Evolutionary conservation across 1,140 invertebrate genomes (phyloP).

Genomic region (Fopius arisanus): DNA sequence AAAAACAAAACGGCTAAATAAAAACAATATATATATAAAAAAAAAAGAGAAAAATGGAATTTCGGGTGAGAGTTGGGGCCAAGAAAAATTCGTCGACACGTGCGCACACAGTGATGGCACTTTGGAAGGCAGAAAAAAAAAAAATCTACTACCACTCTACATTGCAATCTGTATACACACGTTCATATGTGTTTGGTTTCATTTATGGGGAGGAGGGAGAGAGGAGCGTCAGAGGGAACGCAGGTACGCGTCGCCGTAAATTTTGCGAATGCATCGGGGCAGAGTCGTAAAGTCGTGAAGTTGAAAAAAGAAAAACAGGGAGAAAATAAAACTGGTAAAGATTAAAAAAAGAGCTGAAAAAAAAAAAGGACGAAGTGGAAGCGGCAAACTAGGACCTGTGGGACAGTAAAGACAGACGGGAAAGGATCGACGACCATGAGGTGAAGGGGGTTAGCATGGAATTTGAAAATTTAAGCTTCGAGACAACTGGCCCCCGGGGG

Average conservation of each 20-base stretch:
- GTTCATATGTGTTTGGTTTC: conserved; percentile 8
- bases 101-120: conserved; percentile 5
- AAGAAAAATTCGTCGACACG: conserved; percentile 11
- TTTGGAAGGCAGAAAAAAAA: background rate
- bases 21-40: background rate
- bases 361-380: background rate
- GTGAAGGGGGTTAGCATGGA: conserved; percentile 16
- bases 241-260: conserved; percentile 50
- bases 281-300: conserved; percentile 45
- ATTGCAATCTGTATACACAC: background rate
- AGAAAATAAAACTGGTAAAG: conserved; percentile 18
- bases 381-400: conserved; percentile 27
- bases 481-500: conserved; percentile 45
- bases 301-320: conserved; percentile 6
- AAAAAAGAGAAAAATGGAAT: background rate
- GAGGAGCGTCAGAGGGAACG: conserved; percentile 31
- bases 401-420: background rate
- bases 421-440: background rate
- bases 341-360: conserved; percentile 13
- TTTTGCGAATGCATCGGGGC: conserved; percentile 48
- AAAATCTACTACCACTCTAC: background rate
- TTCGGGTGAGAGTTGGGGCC: background rate
- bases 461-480: conserved; percentile 56
- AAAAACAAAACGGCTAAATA: background rate
- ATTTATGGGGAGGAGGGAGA: conserved; percentile 6